A percentile compares a stretch with the other conserved stretches of the same genome.
phyloP scores from a whole-genome alignment of 2,888 invertebrate species.

The Agonopterix heracliana region DNA sequence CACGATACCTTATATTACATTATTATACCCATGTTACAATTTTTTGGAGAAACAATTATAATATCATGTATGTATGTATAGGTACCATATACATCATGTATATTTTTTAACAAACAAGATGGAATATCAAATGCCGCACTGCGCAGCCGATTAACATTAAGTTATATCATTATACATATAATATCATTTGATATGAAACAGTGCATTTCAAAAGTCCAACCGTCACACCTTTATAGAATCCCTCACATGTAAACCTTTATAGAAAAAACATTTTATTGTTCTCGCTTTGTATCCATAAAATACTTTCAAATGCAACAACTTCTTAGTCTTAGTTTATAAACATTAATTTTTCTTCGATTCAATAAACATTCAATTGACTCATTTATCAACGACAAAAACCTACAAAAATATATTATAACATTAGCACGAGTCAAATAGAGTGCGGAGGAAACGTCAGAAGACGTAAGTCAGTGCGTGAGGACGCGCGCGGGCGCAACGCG shows the following conservation, averaged over 20 bases:
- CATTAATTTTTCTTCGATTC: conserved; percentile 68
- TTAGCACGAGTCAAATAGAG: conserved; percentile 66
- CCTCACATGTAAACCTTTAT: conserved; percentile 71
- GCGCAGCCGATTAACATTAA: conserved; percentile 47
- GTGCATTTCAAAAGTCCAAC: conserved; percentile 56
- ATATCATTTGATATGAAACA: conserved; percentile 69
- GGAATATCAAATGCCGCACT: conserved; percentile 56
- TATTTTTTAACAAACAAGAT: conserved; percentile 65
- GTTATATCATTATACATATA: conserved; percentile 37
- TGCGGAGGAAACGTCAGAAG: conserved; percentile 40
- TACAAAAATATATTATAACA: conserved; percentile 75
- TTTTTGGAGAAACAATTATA: conserved; percentile 40
- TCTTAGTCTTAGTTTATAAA: conserved; percentile 73
- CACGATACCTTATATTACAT: conserved; percentile 44
- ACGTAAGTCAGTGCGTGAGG: conserved; percentile 21
- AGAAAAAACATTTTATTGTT: conserved; percentile 74
- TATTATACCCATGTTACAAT: conserved; percentile 48
- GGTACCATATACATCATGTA: conserved; percentile 28
- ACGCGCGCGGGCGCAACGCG: conserved; percentile 8
- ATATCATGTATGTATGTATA: conserved; percentile 26
- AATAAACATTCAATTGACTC: conserved; percentile 75
- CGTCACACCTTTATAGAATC: conserved; percentile 55
- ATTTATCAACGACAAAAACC: conserved; percentile 74
- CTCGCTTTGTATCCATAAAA: conserved; percentile 74
- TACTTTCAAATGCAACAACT: conserved; percentile 76